Evolutionary conservation across 2,797 vertebrate genomes (phyloP), one percentile per base, ranked within the genome.

Genomic region (Hybognathus amarus): DNA sequence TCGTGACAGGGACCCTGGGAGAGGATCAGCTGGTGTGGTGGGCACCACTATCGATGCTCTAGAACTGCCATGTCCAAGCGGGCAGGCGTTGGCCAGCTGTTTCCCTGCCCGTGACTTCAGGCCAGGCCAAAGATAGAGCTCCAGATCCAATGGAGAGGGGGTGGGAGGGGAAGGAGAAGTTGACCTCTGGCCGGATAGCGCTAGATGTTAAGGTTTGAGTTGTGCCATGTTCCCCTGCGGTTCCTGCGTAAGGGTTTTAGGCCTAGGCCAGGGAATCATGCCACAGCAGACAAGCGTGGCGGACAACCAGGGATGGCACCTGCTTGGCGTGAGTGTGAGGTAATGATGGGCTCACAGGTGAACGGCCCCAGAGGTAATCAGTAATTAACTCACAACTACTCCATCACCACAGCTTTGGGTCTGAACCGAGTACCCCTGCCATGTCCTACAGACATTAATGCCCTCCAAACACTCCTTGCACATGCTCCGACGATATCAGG

Each of bases 1-100:
- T 94, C 90, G 93, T 97, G 97, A 98, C 97, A 97, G 97, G 89
- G 95, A 94, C 93, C 97, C 97, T 94, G 94, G 95, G 96, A 97
- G 96, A 96, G 96, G 96, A 97, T 98, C 97, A 98, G 97, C 97
- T 98, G 97, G 96, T 95, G 96, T 97, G 95, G 95, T 95, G 96
- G 95, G 95, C 94, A 88, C 94, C 94, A 95, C 96, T 97, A 97
- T 98, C 97, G 96, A 96, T 97, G 96, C 94, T 94, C 94, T 96
- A 96, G 96, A 82, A 95, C 82, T 50, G 94, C 95, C 94, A 94
- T 95, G 96, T 96, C 95, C 95, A 95, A 96, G 94, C 88, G 92
- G 96, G 94, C 93, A 91, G 95, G 95, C 96, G 91, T 90, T 92
- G 95, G 94, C 96, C 97, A 98, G 97, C 96, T 99, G 97, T 97